A percentile compares a stretch with the other conserved stretches of the same genome.
phyloP scores from a whole-genome alignment of 2,888 invertebrate genomes.

The Dugesia japonica region DNA sequence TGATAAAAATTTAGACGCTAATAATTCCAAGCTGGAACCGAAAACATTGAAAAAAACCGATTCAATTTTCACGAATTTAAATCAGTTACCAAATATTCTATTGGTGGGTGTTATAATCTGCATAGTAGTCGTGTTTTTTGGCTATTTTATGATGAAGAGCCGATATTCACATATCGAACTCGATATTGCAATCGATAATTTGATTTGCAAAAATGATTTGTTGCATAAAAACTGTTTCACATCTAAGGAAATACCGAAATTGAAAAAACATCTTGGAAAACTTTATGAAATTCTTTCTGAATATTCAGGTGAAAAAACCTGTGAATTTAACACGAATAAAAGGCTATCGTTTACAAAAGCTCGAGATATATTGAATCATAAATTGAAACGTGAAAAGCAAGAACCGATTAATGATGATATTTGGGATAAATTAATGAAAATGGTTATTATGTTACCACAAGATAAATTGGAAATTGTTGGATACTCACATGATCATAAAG shows the following conservation, averaged over 20 bases:
- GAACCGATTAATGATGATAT: too few relatives aligned
- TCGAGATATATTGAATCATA: neutral
- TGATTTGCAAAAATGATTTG: neutral
- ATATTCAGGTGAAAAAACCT: neutral
- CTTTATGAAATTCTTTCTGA: neutral
- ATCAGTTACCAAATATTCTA: neutral
- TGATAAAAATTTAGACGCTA: too few relatives aligned
- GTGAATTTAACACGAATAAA: neutral
- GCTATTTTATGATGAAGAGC: neutral
- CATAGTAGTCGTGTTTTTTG: neutral
- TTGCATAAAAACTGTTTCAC: neutral
- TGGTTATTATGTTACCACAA: too few relatives aligned
- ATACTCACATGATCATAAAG: too few relatives aligned
- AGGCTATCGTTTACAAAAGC: neutral
- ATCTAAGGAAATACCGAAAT: neutral
- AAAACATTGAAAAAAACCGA: too few relatives aligned
- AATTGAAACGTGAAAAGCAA: too few relatives aligned
- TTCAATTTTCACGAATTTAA: neutral
- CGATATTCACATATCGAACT: neutral
- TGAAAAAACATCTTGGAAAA: neutral
- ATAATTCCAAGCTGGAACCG: too few relatives aligned
- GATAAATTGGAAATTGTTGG: too few relatives aligned
- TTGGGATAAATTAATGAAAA: too few relatives aligned
- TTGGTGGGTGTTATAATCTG: neutral
- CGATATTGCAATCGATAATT: neutral